phyloP scores from a whole-genome alignment of 2,888 invertebrate species.

The Dione vanillae region DNA sequence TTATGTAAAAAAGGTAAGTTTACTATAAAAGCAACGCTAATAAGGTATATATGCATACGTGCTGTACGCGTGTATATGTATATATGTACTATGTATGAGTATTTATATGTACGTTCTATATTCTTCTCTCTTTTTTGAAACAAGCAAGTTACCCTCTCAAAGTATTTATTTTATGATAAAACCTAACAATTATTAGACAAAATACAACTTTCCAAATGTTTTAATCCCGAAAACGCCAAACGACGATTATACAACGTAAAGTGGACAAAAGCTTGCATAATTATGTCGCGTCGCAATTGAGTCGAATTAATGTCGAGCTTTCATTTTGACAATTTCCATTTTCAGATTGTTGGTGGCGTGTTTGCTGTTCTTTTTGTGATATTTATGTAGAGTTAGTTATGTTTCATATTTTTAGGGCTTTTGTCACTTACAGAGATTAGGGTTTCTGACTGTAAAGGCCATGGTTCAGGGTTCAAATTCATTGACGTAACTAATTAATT shows the following conservation, averaged over 20 bases:
- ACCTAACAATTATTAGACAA: not conserved
- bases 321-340: slow-evolving; percentile 24
- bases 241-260: not conserved
- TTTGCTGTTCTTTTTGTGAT: not conserved
- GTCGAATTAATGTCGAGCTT: slow-evolving; percentile 18
- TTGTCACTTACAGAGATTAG: too few relatives aligned
- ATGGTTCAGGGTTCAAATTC: too few relatives aligned
- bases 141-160: too few relatives aligned
- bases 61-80: too few relatives aligned
- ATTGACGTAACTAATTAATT: too few relatives aligned
- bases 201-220: not conserved
- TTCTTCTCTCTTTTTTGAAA: too few relatives aligned
- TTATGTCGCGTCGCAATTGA: slow-evolving; percentile 2
- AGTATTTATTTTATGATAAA: not conserved
- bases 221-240: not conserved
- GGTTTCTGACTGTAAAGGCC: too few relatives aligned
- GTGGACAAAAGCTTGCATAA: slow-evolving; percentile 20
- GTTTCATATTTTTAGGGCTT: not conserved
- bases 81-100: too few relatives aligned
- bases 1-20: too few relatives aligned
- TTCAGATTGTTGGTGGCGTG: not conserved
- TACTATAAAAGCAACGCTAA: too few relatives aligned
- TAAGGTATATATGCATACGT: too few relatives aligned
- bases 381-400: not conserved
- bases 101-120: too few relatives aligned